Evolutionary conservation across 1,140 invertebrate genomes (phyloP).

Genomic region (Eueides isabella): DNA sequence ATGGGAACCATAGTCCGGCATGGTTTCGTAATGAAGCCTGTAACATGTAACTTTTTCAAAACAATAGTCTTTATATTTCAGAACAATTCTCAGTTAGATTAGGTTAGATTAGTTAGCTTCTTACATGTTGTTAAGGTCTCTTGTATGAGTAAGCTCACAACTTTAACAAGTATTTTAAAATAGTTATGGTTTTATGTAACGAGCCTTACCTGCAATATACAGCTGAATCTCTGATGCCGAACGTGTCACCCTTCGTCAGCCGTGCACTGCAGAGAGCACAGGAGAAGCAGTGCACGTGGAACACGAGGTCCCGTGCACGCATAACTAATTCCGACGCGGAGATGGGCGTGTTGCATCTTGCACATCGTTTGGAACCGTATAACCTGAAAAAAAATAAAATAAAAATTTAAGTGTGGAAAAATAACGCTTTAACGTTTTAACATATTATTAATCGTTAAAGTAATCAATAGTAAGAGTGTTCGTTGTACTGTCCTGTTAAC

Average conservation of each 20-base stretch:
- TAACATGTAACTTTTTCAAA: constrained; percentile 24
- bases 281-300: constrained; percentile 97
- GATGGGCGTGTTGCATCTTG: constrained; percentile 94
- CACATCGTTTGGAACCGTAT: constrained; percentile 92
- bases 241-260: constrained; percentile 95
- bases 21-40: constrained; percentile 91
- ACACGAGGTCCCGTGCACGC: constrained; percentile 95
- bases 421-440: too few relatives aligned
- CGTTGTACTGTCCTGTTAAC: too few relatives aligned
- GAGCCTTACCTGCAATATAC: constrained; percentile 87
- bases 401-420: background rate
- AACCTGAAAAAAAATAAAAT: constrained; percentile 83
- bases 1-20: constrained; percentile 80
- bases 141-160: too few relatives aligned
- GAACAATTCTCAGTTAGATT: background rate
- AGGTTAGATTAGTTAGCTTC: too few relatives aligned
- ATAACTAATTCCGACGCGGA: constrained; percentile 97
- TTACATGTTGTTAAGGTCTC: too few relatives aligned
- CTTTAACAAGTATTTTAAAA: too few relatives aligned
- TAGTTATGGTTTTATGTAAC: background rate
- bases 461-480: too few relatives aligned
- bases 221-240: constrained; percentile 93
- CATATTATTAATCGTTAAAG: too few relatives aligned
- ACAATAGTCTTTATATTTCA: background rate
- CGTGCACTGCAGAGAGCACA: constrained; percentile 94